These are phyloP conservation scores for Crotalus viridis DNA, from an alignment of 2,113 vertebrate genomes.

Conservation along the genomic window DNA sequence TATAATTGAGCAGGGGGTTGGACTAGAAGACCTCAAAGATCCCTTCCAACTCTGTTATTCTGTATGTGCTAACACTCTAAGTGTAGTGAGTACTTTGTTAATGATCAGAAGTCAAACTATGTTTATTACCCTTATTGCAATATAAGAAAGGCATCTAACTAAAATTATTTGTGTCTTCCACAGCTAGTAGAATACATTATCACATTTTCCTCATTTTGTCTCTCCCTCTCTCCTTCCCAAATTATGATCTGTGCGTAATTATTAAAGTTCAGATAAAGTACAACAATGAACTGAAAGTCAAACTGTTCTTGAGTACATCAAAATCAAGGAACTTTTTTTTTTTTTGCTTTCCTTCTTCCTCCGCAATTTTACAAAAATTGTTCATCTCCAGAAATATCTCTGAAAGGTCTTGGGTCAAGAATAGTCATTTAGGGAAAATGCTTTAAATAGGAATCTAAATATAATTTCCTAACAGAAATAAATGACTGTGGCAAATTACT, in stretches of 20 bases:
- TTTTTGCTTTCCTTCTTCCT: not conserved
- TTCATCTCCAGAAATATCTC: not conserved
- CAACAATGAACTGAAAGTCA: not conserved
- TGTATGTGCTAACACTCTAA: not conserved
- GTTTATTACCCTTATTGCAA: not conserved
- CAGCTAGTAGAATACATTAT: not conserved
- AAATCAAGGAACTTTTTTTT: not conserved
- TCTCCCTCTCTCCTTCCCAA: not conserved
- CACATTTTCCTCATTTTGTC: not conserved
- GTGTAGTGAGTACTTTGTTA: not conserved
- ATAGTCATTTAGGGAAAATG: not conserved
- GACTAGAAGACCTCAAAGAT: not conserved
- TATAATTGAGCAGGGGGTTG: not conserved
- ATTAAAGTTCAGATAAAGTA: not conserved
- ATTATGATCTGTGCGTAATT: not conserved
- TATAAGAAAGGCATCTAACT: not conserved
- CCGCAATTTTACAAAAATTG: not conserved
- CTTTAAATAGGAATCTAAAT: not conserved
- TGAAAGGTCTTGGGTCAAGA: constrained; percentile 1
- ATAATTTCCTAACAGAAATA: not conserved
- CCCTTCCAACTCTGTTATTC: not conserved
- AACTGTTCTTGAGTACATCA: not conserved
- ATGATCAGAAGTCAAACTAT: not conserved
- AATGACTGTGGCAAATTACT: not conserved
- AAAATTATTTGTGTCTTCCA: not conserved